Base-by-base conservation (phyloP, 2,888 invertebrate species). In the Dioctria rufipes region DNA sequence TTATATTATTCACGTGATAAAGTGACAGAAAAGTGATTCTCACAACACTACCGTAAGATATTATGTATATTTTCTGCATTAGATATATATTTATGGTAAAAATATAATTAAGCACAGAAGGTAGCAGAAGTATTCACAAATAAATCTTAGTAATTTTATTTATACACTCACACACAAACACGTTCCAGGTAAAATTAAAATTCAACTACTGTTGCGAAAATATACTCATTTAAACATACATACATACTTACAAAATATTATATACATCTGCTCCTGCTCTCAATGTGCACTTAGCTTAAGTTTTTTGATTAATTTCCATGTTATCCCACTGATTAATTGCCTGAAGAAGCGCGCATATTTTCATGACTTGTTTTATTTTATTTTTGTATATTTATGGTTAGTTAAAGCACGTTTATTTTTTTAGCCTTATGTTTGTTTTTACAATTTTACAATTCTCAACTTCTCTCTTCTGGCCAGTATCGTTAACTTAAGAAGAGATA, bases 11-110 rank as follows among this genome's bases (percentile, higher is more conserved):
- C 0, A 51, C 51, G 69, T 69, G 69, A 39, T 51, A 69, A 69
- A 69, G 49, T 51, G 69, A 51, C 51, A 69, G 49, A 69, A 11
- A 69, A 25, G 69, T 69, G 69, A 69, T 69, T 69, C 51, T 69
- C 69, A 69, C 51, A 51, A 69, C 49, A 51, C 4, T 69, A 69
- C 51, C 51, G 39, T 69, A 69, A 69, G 69, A 69, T 69, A 69
- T 69, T 69, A 69, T 54, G 8, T 54, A 11, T 54, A 4, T n/a
- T 54, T 54, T 54, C 2, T 2, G 25, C 25, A 25, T 25, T 46
- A 46, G 9, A 46, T 46, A 6, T 5, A 6, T 46, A 46, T 46
- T 46, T 6, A 46, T 6, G 9, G 49, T 46, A 9, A 46, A 46
- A 46, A 46, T 46, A 46, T 46, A 46, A 46, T 6, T 25, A 46